Evolutionary conservation across 2,888 invertebrate genomes (phyloP), one percentile per base, ranked within the genome.

Genomic region (Hirtodrosophila alboralis): DNA sequence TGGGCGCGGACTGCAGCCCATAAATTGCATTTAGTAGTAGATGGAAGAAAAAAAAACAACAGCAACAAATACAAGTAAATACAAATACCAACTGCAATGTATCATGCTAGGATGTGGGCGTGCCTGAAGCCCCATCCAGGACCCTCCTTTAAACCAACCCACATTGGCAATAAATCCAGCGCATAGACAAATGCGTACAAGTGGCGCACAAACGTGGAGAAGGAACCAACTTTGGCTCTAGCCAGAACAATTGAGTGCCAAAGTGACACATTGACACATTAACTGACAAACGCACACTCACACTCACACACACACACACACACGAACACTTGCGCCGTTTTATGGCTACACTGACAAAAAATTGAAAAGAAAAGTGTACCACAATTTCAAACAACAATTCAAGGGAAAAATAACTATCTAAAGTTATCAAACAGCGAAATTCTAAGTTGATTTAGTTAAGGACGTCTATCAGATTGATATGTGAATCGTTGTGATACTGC

Each of bases 221-320:
- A 26, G 40, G 26, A 43, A 28, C 5, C 37, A 49, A 31, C 37
- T 34, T n/a, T 1, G 45, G 14, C 61, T 51, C 31, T 45, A 70
- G 54, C 52, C 72, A 56, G 56, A 78, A 76, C 73, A 79, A 84
- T 78, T 79, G 77, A 76, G 78, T 76, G 71, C 64, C 77, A 76
- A 71, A 80, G 80, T 73, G 80, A 76, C 76, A 79, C 69, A 76
- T 75, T 78, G 78, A 78, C 79, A 83, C 77, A 73, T 78, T 78
- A 75, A 83, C 73, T 69, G 73, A 63, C 61, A 57, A 53, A 56
- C 44, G 41, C 64, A n/a, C 13, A 10, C 44, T 18, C 38, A 8
- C n/a, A 27, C 37, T 21, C 31, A 9, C 8, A 41, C 16, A 26
- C 4, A 30, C 1, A 30, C 12, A 44, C 2, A 8, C 26, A 27